A percentile compares a stretch with the other conserved stretches of the same genome.
Conservation (phyloP, 2,113 vertebrate species). For the Phyllostomus hastatus region DNA sequence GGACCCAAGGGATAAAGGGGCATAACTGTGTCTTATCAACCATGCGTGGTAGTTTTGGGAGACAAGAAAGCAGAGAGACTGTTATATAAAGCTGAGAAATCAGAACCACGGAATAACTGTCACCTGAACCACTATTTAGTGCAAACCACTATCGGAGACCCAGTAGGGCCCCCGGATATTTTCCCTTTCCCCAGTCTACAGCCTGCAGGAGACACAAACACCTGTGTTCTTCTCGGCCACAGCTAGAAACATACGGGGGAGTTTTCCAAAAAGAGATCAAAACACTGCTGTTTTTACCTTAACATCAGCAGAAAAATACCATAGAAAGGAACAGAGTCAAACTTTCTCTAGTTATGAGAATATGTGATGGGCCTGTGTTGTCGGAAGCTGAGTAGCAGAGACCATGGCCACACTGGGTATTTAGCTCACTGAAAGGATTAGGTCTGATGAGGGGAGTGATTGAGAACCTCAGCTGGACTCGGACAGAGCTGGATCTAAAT, state of each 20-base stretch:
- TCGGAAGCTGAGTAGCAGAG: background rate
- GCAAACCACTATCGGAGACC: background rate
- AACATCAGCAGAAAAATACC: slow-evolving; percentile 34
- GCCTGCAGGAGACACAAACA: accelerated
- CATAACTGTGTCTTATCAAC: background rate
- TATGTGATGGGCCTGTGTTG: background rate
- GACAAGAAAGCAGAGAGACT: background rate
- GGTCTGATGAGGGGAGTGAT: background rate
- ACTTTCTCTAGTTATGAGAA: background rate
- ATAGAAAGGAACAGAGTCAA: background rate
- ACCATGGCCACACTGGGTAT: background rate
- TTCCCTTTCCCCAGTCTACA: background rate
- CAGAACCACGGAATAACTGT: background rate
- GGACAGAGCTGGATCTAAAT: background rate
- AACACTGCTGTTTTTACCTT: background rate
- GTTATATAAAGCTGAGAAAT: background rate
- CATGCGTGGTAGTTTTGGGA: background rate
- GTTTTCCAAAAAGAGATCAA: background rate
- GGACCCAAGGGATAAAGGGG: background rate
- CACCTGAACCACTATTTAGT: background rate
- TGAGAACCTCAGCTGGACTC: background rate
- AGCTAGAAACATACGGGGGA: background rate
- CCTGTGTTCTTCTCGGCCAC: background rate
- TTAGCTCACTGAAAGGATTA: background rate
- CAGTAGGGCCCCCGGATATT: background rate